phyloP scores from a whole-genome alignment of 2,797 vertebrate species.

The Urosaurus nigricauda region DNA sequence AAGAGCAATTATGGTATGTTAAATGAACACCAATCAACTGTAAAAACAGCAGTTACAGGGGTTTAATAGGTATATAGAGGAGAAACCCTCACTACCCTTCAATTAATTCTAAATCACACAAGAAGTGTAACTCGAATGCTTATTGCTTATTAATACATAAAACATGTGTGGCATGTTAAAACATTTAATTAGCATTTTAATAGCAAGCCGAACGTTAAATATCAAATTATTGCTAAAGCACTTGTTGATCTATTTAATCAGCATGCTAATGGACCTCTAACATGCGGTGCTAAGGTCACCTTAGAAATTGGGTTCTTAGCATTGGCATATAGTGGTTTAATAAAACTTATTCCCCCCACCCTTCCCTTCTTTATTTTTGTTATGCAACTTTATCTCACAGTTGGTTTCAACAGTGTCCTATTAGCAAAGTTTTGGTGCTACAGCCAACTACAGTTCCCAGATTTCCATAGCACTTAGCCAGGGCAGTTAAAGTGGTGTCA shows the following conservation, averaged over 20 bases:
- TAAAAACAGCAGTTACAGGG: conserved; percentile 75
- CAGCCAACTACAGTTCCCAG: too few relatives aligned
- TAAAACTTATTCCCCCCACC: not conserved
- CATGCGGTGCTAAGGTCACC: not conserved
- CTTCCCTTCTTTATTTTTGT: not conserved
- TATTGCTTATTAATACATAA: conserved; percentile 72
- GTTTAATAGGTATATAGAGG: conserved; percentile 71
- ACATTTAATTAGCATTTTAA: conserved; percentile 68
- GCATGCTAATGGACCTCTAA: conserved; percentile 34
- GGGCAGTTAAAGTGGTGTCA: too few relatives aligned
- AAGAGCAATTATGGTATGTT: conserved; percentile 80
- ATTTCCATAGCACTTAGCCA: too few relatives aligned
- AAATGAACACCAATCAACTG: conserved; percentile 79
- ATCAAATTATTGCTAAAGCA: conserved; percentile 64
- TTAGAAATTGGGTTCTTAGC: conserved; percentile 35
- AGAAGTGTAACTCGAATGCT: conserved; percentile 70
- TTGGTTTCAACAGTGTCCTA: not conserved
- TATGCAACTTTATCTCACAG: not conserved
- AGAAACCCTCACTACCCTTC: conserved; percentile 66
- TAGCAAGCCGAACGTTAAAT: conserved; percentile 67
- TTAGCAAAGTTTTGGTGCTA: too few relatives aligned
- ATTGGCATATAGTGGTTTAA: not conserved
- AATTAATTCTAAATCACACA: conserved; percentile 71
- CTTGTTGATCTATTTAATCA: conserved; percentile 61
- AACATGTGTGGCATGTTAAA: conserved; percentile 63